Conservation (phyloP, 1,140 invertebrate genomes). For the Charaxes varanes region DNA sequence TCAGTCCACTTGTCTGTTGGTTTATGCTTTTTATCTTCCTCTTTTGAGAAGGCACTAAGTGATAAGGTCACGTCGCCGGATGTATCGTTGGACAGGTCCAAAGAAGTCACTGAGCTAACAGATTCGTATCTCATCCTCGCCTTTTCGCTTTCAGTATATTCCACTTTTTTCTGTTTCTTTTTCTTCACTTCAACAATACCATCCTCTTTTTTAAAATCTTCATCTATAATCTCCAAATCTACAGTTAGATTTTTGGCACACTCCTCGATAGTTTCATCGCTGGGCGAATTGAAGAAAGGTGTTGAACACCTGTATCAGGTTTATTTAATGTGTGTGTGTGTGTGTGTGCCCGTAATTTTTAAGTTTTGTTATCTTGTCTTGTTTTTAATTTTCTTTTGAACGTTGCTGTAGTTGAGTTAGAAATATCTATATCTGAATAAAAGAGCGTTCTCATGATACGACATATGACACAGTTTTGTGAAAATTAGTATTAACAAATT, state of each 20-base stretch:
- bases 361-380: too few relatives aligned
- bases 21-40: slow-evolving; percentile 33
- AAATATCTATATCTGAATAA: too few relatives aligned
- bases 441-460: too few relatives aligned
- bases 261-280: slow-evolving; percentile 72
- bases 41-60: slow-evolving; percentile 54
- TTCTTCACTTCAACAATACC: slow-evolving; percentile 43
- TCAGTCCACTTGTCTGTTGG: slow-evolving; percentile 57
- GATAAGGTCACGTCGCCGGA: slow-evolving; percentile 62
- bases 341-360: too few relatives aligned
- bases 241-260: slow-evolving; percentile 65
- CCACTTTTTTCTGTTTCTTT: slow-evolving; percentile 58
- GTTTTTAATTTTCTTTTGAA: too few relatives aligned
- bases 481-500: too few relatives aligned
- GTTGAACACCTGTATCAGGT: too few relatives aligned
- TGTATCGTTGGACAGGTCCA: slow-evolving; percentile 58
- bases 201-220: slow-evolving; percentile 56
- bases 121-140: slow-evolving; percentile 67
- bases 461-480: too few relatives aligned
- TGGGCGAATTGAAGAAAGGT: slow-evolving; percentile 75
- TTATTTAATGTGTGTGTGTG: too few relatives aligned
- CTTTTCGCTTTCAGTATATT: slow-evolving; percentile 67
- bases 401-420: too few relatives aligned
- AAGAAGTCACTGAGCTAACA: slow-evolving; percentile 58
- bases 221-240: slow-evolving; percentile 48